These are phyloP conservation scores for Pinna nobilis DNA, from an alignment of 1,140 invertebrate genomes.

Conservation along the genomic window DNA sequence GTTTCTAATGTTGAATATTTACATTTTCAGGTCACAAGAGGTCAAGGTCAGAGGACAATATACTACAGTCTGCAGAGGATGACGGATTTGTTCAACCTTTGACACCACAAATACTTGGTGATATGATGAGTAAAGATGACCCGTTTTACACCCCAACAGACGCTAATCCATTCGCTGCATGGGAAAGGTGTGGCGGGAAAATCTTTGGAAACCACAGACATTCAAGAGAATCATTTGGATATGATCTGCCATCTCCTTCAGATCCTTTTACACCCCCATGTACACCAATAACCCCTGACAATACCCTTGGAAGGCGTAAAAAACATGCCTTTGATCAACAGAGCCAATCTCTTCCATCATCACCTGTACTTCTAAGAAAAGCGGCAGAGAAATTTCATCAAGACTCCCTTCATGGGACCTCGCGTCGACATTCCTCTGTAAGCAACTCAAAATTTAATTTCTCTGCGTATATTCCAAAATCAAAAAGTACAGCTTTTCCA, in stretches of 20 bases:
- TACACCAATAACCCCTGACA: conserved; percentile 55
- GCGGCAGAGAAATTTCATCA: conserved; percentile 67
- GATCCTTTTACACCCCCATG: conserved; percentile 60
- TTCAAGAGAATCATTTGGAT: conserved; percentile 46
- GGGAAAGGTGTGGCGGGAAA: conserved; percentile 65
- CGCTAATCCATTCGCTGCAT: conserved; percentile 67
- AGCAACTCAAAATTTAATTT: conserved; percentile 39
- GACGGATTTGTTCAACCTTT: conserved; percentile 43
- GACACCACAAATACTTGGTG: conserved; percentile 66
- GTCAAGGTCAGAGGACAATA: conserved; percentile 69
- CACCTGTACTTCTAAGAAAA: conserved; percentile 63
- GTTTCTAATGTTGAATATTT: too few relatives aligned
- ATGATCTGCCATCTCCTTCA: conserved; percentile 59
- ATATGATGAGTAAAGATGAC: conserved; percentile 72
- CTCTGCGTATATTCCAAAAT: conserved; percentile 45
- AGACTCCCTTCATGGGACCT: conserved; percentile 65
- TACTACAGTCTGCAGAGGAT: conserved; percentile 53
- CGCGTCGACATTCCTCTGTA: conserved; percentile 37
- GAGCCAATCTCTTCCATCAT: conserved; percentile 68
- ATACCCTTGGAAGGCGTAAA: conserved; percentile 21
- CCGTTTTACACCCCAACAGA: conserved; percentile 69
- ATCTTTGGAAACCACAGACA: conserved; percentile 59
- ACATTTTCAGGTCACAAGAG: conserved; percentile 52
- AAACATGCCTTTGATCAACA: conserved; percentile 34
- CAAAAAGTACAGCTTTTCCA: conserved; percentile 55